Evolutionary conservation across 2,888 invertebrate genomes (phyloP), one percentile per base, ranked within the genome.

Genomic region (Dyspetes luteomarginatus): DNA sequence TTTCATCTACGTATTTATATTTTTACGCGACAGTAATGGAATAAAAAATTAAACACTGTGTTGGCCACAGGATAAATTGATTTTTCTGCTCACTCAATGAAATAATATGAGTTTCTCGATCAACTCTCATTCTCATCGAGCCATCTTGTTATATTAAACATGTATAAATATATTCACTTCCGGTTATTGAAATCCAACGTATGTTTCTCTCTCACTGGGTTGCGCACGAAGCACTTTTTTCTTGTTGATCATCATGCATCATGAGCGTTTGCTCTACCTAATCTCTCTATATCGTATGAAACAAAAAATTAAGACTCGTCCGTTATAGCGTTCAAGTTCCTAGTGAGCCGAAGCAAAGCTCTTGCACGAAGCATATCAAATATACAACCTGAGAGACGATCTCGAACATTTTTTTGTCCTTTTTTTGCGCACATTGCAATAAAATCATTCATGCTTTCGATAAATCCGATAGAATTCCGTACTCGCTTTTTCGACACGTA

Each of bases 401-500:
- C 60, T 50, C 62, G 19, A 50, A 62, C 17, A 28, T 64, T 43
- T 67, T 36, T 19, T 36, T n/a, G n/a, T n/a, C n/a, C n/a, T n/a
- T n/a, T n/a, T 41, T 52, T 2, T 45, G 15, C 45, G 45, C 45
- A 45, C 17, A n/a, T 45, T 15, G 17, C 12, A 36, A 12, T 36
- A 12, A n/a, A n/a, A 60, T 41, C 26, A 65, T 24, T 15, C 4
- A 56, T 58, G 58, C 36, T 68, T 73, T 36, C 58, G 52, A 48
- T 15, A 52, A 41, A 41, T 55, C 30, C 24, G 12, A n/a, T 68
- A 52, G 83, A 74, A 69, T 64, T 71, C 15, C 48, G 43, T 26
- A 56, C 75, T 72, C 73, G 65, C 50, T 81, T 52, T 81, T 52
- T 72, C 22, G 43, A 55, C 56, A 56, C 75, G 73, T 86, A 85